Percentiles rank a stretch among this genome's conserved stretches.
phyloP scores from a whole-genome alignment of 2,113 vertebrate species.

The Empidonax alnorum region DNA sequence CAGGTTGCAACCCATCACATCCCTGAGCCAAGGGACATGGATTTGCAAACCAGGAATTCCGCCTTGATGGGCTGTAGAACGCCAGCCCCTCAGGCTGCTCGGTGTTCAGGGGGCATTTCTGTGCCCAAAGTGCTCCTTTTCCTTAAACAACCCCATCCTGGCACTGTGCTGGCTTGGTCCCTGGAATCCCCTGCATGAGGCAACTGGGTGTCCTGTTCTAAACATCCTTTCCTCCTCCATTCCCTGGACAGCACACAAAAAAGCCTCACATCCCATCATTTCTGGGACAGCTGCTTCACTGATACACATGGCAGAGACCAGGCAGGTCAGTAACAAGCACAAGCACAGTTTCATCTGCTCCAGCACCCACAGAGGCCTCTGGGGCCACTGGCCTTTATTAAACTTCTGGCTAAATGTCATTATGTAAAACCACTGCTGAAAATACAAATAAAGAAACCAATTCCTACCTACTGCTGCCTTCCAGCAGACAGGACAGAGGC shows the following conservation, averaged over 20 bases:
- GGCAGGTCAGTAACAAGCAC: not conserved
- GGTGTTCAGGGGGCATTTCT: not conserved
- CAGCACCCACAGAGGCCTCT: accelerated
- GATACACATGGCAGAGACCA: not conserved
- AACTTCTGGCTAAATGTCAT: not conserved
- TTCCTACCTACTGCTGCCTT: not conserved
- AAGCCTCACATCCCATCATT: not conserved
- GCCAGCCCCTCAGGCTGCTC: accelerated
- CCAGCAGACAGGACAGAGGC: not conserved
- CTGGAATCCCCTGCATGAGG: not conserved
- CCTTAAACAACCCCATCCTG: not conserved
- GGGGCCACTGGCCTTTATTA: not conserved
- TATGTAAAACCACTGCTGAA: not conserved
- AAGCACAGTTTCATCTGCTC: not conserved
- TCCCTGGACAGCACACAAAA: not conserved
- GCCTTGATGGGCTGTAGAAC: not conserved
- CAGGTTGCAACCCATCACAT: not conserved
- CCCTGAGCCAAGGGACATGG: accelerated
- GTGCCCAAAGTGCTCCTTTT: accelerated
- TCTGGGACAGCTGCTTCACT: not conserved
- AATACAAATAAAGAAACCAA: not conserved
- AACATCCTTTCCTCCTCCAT: not conserved
- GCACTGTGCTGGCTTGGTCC: not conserved
- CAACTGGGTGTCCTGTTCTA: not conserved
- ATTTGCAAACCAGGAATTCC: not conserved